Conservation (phyloP, 2,797 vertebrate species). For the Apodemus agrarius region DNA sequence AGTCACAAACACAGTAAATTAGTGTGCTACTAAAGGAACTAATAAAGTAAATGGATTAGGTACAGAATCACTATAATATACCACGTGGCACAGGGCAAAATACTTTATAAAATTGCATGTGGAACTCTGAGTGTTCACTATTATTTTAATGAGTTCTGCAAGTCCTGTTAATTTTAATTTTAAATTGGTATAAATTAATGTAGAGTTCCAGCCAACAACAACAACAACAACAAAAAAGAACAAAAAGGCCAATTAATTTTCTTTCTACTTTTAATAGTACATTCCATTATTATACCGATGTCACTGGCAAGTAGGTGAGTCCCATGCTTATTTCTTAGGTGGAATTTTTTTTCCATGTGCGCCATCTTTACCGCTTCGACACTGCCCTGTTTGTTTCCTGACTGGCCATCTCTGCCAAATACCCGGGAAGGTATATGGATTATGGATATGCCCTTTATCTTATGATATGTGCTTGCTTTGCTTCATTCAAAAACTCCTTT, state of each 20-base stretch:
- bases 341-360: neutral
- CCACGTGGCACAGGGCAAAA: neutral
- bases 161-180: constrained; percentile 47
- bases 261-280: neutral
- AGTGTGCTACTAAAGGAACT: neutral
- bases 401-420: neutral
- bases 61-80: neutral
- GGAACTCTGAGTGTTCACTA: neutral
- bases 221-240: constrained; percentile 49
- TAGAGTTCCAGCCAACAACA: constrained; percentile 19
- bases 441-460: neutral
- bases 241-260: constrained; percentile 33
- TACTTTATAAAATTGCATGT: neutral
- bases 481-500: neutral
- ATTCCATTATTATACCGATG: constrained; percentile 7
- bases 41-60: neutral
- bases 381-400: neutral
- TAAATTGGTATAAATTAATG: neutral
- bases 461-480: neutral
- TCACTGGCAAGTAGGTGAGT: neutral
- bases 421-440: neutral
- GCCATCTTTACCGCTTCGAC: neutral
- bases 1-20: neutral
- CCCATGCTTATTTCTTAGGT: neutral
- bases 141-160: constrained; percentile 26